Evolutionary conservation across 2,797 vertebrate species (phyloP), one percentile per base, ranked within the genome.

Genomic region (Hylomyscus alleni): DNA sequence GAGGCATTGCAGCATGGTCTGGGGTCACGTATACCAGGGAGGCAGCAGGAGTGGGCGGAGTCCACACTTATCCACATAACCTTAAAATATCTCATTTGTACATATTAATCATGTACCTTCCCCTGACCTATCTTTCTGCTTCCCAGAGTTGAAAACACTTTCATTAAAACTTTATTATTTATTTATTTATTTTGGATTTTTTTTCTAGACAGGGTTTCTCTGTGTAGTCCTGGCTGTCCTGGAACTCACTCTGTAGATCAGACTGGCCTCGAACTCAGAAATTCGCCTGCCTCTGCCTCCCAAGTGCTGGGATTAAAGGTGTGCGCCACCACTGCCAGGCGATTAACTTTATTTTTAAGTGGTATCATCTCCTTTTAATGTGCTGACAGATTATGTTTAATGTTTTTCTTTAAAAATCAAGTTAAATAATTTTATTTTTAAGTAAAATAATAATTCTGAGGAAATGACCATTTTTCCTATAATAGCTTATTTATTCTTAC

Each of bases 341-440:
- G 44, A 44, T 6, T 54, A 54, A 15, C 54, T 3, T n/a, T 95
- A 80, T 15, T 2, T n/a, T 95, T 83, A 15, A 8, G 19, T 65
- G 24, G 15, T 69, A 81, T n/a, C 20, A 20, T 85, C 85, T 95
- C 50, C 24, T 76, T 91, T 80, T 47, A 85, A 94, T 50, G 47
- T 24, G 84, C 44, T 50, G 37, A 76, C 54, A n/a, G 29, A 34
- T 94, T 91, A 67, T 85, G 78, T 80, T 78, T 40, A 89, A 15
- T 44, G 0, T 58, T 56, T 80, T 94, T 72, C 50, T 85, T 82
- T 26, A 50, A 14, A 84, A 47, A 84, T 84, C 19, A 34, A 34
- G 20, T 47, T 50, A 34, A 44, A 44, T 65, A 34, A 34, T 20
- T 58, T 60, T 60, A 85, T 34, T 67, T 14, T n/a, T 40, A 44